phyloP scores from a whole-genome alignment of 2,888 invertebrate species.

The Corythucha ciliata region DNA sequence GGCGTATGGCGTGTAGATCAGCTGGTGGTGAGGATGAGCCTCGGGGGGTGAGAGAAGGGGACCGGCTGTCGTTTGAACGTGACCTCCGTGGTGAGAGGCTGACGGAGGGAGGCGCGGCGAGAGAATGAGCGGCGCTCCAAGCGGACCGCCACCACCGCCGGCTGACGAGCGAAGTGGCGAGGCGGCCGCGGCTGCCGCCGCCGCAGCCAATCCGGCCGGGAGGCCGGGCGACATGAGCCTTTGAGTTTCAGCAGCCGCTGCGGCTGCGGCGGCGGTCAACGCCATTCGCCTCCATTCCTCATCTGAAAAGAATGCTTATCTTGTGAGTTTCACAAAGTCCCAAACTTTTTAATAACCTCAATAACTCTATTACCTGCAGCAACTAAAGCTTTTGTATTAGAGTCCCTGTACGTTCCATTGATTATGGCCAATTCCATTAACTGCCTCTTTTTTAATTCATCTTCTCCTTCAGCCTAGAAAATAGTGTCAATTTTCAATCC shows the following conservation, averaged over 20 bases:
- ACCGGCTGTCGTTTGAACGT: slow-evolving; percentile 59
- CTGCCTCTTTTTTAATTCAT: slow-evolving; percentile 98
- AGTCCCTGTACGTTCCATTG: slow-evolving; percentile 98
- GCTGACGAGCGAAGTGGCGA: slow-evolving; percentile 50
- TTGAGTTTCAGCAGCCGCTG: slow-evolving; percentile 68
- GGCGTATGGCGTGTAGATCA: slow-evolving; percentile 71
- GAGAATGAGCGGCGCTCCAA: slow-evolving; percentile 86
- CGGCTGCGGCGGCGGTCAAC: slow-evolving; percentile 42
- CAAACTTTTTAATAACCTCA: background rate
- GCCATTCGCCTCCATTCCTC: slow-evolving; percentile 79
- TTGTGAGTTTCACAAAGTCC: background rate
- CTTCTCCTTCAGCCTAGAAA: slow-evolving; percentile 93
- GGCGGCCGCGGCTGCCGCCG: too few species aligned
- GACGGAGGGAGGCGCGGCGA: slow-evolving; percentile 83
- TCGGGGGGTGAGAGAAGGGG: slow-evolving; percentile 57
- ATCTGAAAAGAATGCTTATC: slow-evolving; percentile 49
- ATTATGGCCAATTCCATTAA: slow-evolving; percentile 99
- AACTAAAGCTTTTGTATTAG: slow-evolving; percentile 76
- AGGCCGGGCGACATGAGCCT: slow-evolving; percentile 53
- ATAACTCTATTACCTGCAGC: slow-evolving; percentile 56
- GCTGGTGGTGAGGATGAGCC: slow-evolving; percentile 57
- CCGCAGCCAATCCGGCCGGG: slow-evolving; percentile 49
- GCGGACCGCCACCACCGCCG: slow-evolving; percentile 59
- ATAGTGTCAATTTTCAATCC: background rate
- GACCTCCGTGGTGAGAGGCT: too few species aligned